Conservation (phyloP, 92 coral and sea anemone species). For the Umimayanthus chanpuru region DNA sequence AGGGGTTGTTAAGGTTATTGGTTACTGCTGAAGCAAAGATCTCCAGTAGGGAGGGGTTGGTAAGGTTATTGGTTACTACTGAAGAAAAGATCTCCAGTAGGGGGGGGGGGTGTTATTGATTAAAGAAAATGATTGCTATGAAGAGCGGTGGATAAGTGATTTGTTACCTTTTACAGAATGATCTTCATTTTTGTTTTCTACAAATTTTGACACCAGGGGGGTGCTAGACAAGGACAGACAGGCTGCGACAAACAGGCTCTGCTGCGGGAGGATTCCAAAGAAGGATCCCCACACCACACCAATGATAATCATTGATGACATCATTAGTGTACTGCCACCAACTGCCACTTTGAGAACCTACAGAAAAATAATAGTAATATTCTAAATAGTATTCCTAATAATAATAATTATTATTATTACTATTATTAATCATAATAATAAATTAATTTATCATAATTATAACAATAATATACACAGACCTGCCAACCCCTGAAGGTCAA, state of each 20-base stretch:
- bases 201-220: constrained; percentile 95
- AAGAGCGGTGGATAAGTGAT: not conserved
- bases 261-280: constrained; percentile 85
- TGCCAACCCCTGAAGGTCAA: too few relatives aligned
- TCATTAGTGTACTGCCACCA: constrained; percentile 90
- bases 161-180: constrained; percentile 60
- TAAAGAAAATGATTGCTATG: not conserved
- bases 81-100: too few relatives aligned
- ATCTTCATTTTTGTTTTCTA: constrained; percentile 73
- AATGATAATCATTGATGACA: constrained; percentile 78
- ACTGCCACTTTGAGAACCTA: constrained; percentile 96
- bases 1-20: too few relatives aligned
- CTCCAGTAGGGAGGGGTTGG: not conserved
- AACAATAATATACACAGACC: too few relatives aligned
- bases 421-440: too few relatives aligned
- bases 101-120: not conserved
- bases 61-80: not conserved
- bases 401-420: too few relatives aligned
- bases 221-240: constrained; percentile 95
- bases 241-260: constrained; percentile 96
- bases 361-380: not conserved
- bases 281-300: constrained; percentile 85
- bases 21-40: too few relatives aligned
- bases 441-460: too few relatives aligned
- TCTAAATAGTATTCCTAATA: too few relatives aligned